phyloP scores from a whole-genome alignment of 1,140 invertebrate species.

The Asbolus verrucosus region DNA sequence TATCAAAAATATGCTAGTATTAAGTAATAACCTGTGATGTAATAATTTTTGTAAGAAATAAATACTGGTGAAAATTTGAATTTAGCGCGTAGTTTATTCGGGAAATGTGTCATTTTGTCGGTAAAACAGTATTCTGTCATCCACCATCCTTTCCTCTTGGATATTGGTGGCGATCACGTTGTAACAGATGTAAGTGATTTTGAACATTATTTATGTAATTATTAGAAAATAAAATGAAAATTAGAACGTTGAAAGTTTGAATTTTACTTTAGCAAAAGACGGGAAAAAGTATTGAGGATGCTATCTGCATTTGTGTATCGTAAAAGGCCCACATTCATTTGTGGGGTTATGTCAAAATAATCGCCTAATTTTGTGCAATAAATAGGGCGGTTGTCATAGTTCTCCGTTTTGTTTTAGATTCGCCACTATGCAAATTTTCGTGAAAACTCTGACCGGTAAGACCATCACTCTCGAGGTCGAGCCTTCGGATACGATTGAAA shows the following conservation, averaged over 20 bases:
- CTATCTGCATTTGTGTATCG: no score
- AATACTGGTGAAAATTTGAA: slow-evolving; percentile 15
- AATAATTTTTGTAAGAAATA: not conserved
- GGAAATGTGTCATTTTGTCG: no score
- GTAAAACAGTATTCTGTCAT: slow-evolving; percentile 39
- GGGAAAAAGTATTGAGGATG: no score
- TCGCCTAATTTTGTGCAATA: not conserved
- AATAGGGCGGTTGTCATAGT: not conserved
- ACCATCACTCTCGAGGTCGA: slow-evolving; percentile 87
- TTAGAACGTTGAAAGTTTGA: no score
- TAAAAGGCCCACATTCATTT: no score
- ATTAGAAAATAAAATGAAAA: no score
- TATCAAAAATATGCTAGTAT: slow-evolving; percentile 60
- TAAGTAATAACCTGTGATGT: slow-evolving; percentile 48
- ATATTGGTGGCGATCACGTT: slow-evolving; percentile 47
- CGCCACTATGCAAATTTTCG: slow-evolving; percentile 82
- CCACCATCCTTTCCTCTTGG: not conserved
- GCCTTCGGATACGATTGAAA: slow-evolving; percentile 91
- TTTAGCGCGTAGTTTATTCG: not conserved
- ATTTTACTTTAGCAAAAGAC: no score
- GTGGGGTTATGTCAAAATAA: slow-evolving; percentile 36
- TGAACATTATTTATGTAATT: no score
- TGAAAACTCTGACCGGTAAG: slow-evolving; percentile 85
- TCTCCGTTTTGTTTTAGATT: slow-evolving; percentile 54
- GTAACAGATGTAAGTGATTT: slow-evolving; percentile 29